These are phyloP conservation scores for Oppia nitens DNA, from an alignment of 1,140 invertebrate genomes.

Conservation along the genomic window DNA sequence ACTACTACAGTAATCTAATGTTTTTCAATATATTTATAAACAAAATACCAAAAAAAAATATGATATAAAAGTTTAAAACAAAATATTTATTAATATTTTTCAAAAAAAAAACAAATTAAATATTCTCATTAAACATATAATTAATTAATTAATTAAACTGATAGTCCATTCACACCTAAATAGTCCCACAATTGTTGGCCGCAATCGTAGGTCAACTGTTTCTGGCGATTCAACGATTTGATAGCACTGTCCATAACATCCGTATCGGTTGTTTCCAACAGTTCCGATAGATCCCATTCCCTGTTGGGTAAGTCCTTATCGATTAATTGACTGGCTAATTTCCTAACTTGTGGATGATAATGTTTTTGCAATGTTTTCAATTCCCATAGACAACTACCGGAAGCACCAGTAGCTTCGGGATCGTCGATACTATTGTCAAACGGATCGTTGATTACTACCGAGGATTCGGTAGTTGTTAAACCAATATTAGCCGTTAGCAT, in stretches of 20 bases:
- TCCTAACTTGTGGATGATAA: conserved; percentile 47
- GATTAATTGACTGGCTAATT: conserved; percentile 47
- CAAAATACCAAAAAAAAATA: too few species aligned
- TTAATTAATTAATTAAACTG: too few species aligned
- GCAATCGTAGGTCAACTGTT: conserved; percentile 6
- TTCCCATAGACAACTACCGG: conserved; percentile 83
- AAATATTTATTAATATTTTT: too few species aligned
- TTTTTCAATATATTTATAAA: too few species aligned
- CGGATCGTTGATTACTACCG: conserved; percentile 41
- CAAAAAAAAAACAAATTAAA: too few species aligned
- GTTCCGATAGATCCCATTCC: conserved; percentile 45
- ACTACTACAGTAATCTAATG: too few species aligned
- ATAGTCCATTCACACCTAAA: background rate
- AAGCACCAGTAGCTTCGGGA: conserved; percentile 53
- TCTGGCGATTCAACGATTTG: background rate
- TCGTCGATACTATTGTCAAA: conserved; percentile 61
- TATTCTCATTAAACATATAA: too few species aligned
- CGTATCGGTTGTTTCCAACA: conserved; percentile 32
- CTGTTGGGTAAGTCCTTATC: conserved; percentile 41
- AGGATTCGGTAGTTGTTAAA: background rate
- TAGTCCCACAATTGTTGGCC: background rate
- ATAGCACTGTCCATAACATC: conserved; percentile 8
- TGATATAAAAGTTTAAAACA: too few species aligned
- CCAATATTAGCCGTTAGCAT: conserved; percentile 8
- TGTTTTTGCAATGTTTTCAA: conserved; percentile 54